Evolutionary conservation across 2,113 vertebrate species (phyloP), one percentile per base, ranked within the genome.

Genomic region (Varanus salvator): DNA sequence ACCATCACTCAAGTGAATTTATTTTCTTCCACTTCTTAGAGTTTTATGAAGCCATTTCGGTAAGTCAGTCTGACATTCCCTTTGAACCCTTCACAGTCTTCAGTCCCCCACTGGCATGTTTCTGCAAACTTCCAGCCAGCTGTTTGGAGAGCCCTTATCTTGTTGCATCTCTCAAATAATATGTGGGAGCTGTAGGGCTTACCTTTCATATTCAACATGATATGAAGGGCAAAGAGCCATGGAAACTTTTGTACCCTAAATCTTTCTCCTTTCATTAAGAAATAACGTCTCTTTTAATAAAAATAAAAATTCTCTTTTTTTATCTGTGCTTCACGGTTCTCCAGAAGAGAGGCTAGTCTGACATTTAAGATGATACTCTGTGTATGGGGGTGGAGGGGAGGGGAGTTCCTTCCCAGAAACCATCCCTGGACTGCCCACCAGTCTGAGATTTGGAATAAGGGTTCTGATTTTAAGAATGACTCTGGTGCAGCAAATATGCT

Each of bases 61-160:
- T 77, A 66, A 89, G 48, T 68, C 50, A 27, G 48, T 78, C 64
- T 89, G 71, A 86, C 80, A 87, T 89, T 87, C 29, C 7, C 64
- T 90, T 92, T 87, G 80, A 82, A 89, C 87, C 29, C 57, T 34
- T 75, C 50, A 34, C 84, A 71, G 17, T 87, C 50, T 89, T 89
- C 85, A 69, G 29, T 60, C 84, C 21, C 88, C 84, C 15, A 14
- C 78, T 64, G 78, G 50, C 29, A 50, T 29, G 29, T 34, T 87
- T 89, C 71, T 60, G 71, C 64, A 8, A 71, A 78, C 27, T 83
- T 84, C 48, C 50, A 81, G 27, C 76, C 83, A 69, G 84, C 76
- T 17, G 54, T 66, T 91, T 69, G 31, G 76, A 81, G 54, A 91
- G 54, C 44, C 54, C 75, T 66, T 81, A 85, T 75, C 44, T 81